phyloP scores from a whole-genome alignment of 2,797 vertebrate genomes.

The Myiotriccus ornatus region DNA sequence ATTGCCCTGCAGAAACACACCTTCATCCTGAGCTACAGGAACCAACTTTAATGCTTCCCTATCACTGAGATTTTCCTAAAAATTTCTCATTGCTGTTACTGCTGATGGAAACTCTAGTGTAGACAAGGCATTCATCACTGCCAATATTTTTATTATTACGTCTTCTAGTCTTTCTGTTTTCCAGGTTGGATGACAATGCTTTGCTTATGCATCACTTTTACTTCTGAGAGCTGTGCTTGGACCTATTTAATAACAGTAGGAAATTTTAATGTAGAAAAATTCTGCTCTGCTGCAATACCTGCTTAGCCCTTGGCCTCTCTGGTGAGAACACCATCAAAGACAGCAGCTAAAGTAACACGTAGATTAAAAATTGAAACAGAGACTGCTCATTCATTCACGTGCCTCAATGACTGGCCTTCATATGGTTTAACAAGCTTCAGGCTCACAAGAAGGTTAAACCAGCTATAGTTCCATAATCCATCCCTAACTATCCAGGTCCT shows the following conservation, averaged over 20 bases:
- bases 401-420: not conserved
- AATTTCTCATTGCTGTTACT: not conserved
- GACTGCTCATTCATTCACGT: not conserved
- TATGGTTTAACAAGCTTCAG: not conserved
- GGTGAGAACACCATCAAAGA: not conserved
- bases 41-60: not conserved
- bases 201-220: slow-evolving; percentile 36
- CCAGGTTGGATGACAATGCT: not conserved
- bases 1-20: not conserved
- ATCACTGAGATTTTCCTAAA: not conserved
- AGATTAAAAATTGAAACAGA: slow-evolving; percentile 11
- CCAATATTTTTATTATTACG: not conserved
- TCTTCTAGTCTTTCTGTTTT: slow-evolving; percentile 1
- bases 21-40: not conserved
- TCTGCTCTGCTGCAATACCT: not conserved
- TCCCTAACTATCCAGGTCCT: not conserved
- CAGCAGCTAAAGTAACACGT: not conserved
- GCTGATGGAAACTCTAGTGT: not conserved
- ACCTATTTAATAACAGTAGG: not conserved
- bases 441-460: not conserved
- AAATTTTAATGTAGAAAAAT: slow-evolving; percentile 13
- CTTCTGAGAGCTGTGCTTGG: not conserved
- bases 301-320: not conserved
- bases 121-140: not conserved
- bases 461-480: not conserved